These are phyloP conservation scores for Nebria brevicollis DNA, from an alignment of 2,888 invertebrate species.

Conservation along the genomic window DNA sequence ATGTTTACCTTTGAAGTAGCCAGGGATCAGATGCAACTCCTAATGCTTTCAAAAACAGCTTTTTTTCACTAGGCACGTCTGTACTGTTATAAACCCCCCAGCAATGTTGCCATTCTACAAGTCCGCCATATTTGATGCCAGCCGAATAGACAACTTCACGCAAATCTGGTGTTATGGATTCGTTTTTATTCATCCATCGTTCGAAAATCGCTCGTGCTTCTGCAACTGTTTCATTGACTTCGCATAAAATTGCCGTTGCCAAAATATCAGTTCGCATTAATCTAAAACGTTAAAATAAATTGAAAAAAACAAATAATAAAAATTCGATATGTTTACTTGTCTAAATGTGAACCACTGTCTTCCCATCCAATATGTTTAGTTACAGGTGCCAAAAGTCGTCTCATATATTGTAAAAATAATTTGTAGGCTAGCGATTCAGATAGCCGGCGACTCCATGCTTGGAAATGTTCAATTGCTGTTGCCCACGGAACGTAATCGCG, in stretches of 20 bases:
- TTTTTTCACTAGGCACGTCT: slow-evolving; percentile 75
- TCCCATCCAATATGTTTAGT: slow-evolving; percentile 72
- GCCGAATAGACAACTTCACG: slow-evolving; percentile 75
- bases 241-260: slow-evolving; percentile 77
- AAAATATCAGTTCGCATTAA: slow-evolving; percentile 78
- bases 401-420: slow-evolving; percentile 71
- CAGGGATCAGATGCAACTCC: slow-evolving; percentile 80
- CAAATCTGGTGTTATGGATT: slow-evolving; percentile 77
- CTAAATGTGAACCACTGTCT: slow-evolving; percentile 71
- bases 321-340: slow-evolving; percentile 64
- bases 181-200: slow-evolving; percentile 75
- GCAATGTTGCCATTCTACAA: slow-evolving; percentile 79
- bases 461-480: slow-evolving; percentile 78
- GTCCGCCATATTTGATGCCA: slow-evolving; percentile 77
- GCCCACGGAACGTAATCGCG: slow-evolving; percentile 87
- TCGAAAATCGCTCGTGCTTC: slow-evolving; percentile 77
- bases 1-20: slow-evolving; percentile 77
- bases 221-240: slow-evolving; percentile 74
- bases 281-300: slow-evolving; percentile 60
- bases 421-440: slow-evolving; percentile 77
- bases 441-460: slow-evolving; percentile 77
- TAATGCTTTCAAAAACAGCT: slow-evolving; percentile 75
- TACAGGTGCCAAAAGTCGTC: slow-evolving; percentile 68
- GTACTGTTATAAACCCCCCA: slow-evolving; percentile 78
- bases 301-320: not conserved